Conservation (phyloP, 2,888 invertebrate genomes). For the Sphaerolaimus hirsutus region DNA sequence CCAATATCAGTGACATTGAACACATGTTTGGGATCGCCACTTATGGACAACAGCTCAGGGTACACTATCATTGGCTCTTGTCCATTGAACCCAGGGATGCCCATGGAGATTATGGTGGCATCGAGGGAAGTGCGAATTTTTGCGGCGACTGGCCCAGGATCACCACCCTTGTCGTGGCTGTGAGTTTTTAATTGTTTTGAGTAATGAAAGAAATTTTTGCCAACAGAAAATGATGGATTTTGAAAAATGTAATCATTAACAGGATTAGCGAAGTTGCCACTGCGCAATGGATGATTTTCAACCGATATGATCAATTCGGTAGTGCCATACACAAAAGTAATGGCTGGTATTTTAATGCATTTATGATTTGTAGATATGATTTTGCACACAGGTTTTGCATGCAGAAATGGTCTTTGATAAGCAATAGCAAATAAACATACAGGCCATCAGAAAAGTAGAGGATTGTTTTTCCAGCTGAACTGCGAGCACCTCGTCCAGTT, state of each 20-base stretch:
- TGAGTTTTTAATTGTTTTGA: not conserved
- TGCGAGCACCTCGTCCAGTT: not conserved
- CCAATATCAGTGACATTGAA: not conserved
- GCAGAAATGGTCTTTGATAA: too few species aligned
- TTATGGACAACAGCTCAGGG: not conserved
- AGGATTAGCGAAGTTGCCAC: too few species aligned
- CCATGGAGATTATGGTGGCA: not conserved
- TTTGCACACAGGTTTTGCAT: too few species aligned
- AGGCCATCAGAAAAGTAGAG: not conserved
- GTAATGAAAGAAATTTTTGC: too few species aligned
- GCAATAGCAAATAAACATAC: not conserved
- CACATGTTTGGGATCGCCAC: not conserved
- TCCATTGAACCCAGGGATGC: not conserved
- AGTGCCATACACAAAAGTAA: too few species aligned
- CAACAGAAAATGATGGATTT: too few species aligned
- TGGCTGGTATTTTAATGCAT: too few species aligned
- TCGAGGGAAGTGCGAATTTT: not conserved
- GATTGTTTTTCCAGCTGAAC: not conserved
- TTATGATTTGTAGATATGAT: too few species aligned
- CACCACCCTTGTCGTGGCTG: not conserved
- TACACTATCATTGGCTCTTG: not conserved
- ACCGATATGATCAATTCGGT: too few species aligned
- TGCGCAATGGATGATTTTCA: too few species aligned
- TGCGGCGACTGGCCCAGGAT: not conserved
- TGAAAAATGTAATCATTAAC: too few species aligned